Percentiles rank a stretch among this genome's conserved stretches.
Evolutionary conservation across 23 tunicate species (phyloP).

Genomic region (Phallusia fumigata): DNA sequence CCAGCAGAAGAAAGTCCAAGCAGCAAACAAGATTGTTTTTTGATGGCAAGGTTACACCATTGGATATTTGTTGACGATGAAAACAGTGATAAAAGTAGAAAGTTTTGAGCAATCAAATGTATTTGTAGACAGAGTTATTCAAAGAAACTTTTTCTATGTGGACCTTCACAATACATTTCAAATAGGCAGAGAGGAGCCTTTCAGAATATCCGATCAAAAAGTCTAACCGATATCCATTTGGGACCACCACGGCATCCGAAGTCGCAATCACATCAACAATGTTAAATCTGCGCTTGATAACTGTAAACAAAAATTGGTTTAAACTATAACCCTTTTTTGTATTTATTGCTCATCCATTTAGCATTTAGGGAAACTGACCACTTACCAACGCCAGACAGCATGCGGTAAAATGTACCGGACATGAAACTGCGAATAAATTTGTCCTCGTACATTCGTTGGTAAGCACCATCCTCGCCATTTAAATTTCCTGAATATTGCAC

Average conservation of each 20-base stretch:
- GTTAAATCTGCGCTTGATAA: slow-evolving; percentile 33
- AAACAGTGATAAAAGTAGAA: no score
- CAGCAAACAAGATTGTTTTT: no score
- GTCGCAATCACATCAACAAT: slow-evolving; percentile 8
- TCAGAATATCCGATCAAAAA: slow-evolving; percentile 17
- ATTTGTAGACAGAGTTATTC: not conserved
- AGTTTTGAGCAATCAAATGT: not conserved
- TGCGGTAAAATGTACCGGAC: slow-evolving; percentile 56
- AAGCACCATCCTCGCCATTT: slow-evolving; percentile 34
- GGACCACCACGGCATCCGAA: not conserved
- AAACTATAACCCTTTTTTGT: no score
- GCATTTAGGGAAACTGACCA: not conserved
- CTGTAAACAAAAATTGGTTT: no score
- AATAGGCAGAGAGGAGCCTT: slow-evolving; percentile 7
- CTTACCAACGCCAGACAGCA: slow-evolving; percentile 2
- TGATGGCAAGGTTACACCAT: no score
- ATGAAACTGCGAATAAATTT: slow-evolving; percentile 47
- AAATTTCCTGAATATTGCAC: slow-evolving; percentile 27
- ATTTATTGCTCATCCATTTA: no score
- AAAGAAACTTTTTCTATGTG: not conserved
- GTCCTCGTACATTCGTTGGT: slow-evolving; percentile 48
- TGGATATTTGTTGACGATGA: no score
- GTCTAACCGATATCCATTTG: not conserved
- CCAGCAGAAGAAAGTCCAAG: no score
- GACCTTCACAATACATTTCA: slow-evolving; percentile 21